phyloP scores from a whole-genome alignment of 37 sponge, comb jelly and placozoan genomes.

The Axinella damicornis region DNA sequence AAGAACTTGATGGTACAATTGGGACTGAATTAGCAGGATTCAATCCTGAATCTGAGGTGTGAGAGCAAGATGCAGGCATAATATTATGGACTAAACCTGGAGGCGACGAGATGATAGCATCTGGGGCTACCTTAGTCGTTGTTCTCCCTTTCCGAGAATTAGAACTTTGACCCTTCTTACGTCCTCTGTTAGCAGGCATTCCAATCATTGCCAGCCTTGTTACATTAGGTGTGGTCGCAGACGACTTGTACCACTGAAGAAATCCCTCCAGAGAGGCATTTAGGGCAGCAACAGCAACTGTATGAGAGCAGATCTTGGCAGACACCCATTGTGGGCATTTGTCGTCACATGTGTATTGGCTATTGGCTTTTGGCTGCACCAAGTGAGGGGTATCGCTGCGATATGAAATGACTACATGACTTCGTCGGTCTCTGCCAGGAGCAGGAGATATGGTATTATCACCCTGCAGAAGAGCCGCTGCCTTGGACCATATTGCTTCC shows the following conservation, averaged over 20 bases:
- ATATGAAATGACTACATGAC: conserved; percentile 26
- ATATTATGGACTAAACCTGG: too few species aligned
- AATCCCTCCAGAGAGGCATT: conserved; percentile 1
- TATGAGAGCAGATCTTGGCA: conserved; percentile 31
- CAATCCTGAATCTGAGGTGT: too few species aligned
- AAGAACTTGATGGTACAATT: too few species aligned
- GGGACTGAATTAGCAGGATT: too few species aligned
- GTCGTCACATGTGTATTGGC: conserved; percentile 29
- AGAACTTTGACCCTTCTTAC: too few species aligned
- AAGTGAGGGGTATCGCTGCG: background rate
- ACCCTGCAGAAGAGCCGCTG: background rate
- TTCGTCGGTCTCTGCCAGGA: conserved; percentile 12
- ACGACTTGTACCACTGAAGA: conserved; percentile 23
- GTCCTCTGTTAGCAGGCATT: conserved; percentile 15
- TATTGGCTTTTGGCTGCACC: background rate
- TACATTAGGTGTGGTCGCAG: conserved; percentile 8
- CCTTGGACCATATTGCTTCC: conserved; percentile 38
- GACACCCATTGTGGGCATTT: conserved; percentile 31
- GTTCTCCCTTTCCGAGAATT: too few species aligned
- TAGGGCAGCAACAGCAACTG: conserved; percentile 17
- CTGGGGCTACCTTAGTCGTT: too few species aligned
- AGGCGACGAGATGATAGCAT: too few species aligned
- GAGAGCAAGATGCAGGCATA: too few species aligned
- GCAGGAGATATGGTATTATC: conserved; percentile 17
- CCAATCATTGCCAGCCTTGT: conserved; percentile 21